Conservation (phyloP, 1,140 invertebrate genomes). For the Cataglyphis hispanica region DNA sequence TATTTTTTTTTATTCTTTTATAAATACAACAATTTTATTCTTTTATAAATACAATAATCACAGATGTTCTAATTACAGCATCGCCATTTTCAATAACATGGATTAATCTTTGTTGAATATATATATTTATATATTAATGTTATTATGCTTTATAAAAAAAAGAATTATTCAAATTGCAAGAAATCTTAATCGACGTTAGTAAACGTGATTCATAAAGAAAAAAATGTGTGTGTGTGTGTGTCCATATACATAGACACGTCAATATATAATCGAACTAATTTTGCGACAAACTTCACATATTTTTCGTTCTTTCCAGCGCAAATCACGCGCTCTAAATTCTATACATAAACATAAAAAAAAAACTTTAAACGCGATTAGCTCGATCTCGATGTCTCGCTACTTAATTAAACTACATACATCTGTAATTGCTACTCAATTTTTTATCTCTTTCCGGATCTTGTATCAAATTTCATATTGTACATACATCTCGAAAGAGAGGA, state of each 20-base stretch:
- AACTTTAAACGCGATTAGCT: neutral
- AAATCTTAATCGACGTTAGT: neutral
- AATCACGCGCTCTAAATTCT: neutral
- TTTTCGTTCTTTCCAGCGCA: neutral
- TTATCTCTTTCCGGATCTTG: neutral
- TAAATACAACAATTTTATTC: too few relatives aligned
- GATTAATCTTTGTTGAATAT: neutral
- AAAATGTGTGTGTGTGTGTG: neutral
- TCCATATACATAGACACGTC: neutral
- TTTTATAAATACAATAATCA: neutral
- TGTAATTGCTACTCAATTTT: too few relatives aligned
- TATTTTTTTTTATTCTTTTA: neutral
- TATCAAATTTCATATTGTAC: neutral
- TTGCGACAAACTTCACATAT: conserved; percentile 2
- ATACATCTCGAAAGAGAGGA: too few relatives aligned
- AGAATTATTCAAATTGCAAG: neutral
- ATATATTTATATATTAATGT: too few relatives aligned
- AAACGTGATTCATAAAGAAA: conserved; percentile 8
- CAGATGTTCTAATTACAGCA: too few relatives aligned
- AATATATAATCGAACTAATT: conserved; percentile 13
- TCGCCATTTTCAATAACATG: neutral
- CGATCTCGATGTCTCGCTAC: too few relatives aligned
- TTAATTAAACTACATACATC: too few relatives aligned
- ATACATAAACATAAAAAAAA: neutral
- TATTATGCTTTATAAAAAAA: neutral